These are phyloP conservation scores for Poecilia wingei DNA, from an alignment of 2,797 vertebrate genomes.

Conservation along the genomic window DNA sequence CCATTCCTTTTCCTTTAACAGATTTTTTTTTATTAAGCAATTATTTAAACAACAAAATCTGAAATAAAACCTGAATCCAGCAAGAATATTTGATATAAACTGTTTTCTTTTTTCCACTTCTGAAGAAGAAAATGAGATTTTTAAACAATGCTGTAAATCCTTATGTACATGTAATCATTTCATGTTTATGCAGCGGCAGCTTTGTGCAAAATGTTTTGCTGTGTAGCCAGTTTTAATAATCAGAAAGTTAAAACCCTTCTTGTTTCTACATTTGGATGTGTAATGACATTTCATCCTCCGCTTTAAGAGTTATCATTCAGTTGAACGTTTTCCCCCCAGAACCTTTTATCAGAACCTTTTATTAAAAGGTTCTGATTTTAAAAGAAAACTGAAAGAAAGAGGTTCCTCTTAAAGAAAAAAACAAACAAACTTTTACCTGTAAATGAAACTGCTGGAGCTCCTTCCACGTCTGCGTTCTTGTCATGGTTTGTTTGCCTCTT, in stretches of 20 bases:
- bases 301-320: neutral
- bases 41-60: neutral
- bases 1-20: neutral
- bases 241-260: constrained; percentile 22
- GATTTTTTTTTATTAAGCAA: neutral
- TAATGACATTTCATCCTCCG: neutral
- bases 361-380: neutral
- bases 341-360: neutral
- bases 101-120: neutral
- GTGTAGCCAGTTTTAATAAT: constrained; percentile 32
- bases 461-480: neutral
- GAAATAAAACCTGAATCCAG: neutral
- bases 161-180: constrained; percentile 13
- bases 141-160: constrained; percentile 25
- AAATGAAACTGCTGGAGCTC: neutral
- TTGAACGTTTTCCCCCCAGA: neutral
- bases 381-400: neutral
- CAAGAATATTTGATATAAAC: constrained; percentile 4
- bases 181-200: neutral
- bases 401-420: neutral
- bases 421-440: neutral
- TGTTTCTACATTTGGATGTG: constrained; percentile 1
- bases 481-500: constrained; percentile 9
- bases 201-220: constrained; percentile 22
- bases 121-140: constrained; percentile 27